phyloP scores from a whole-genome alignment of 2,888 invertebrate species.

The Siphlonurus alternatus region DNA sequence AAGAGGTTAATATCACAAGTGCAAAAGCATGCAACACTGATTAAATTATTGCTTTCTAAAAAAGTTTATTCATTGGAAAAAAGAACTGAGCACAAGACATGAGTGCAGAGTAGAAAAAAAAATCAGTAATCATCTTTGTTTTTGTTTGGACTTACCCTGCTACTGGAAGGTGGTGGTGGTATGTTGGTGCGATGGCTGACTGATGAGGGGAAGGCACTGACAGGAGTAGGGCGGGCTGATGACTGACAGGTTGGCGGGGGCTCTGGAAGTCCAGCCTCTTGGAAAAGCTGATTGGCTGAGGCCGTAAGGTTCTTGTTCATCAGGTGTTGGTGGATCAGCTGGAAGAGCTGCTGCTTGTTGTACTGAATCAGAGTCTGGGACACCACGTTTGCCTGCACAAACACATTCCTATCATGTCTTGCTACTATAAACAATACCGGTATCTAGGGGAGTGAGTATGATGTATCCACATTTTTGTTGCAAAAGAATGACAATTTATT shows the following conservation, averaged over 20 bases:
- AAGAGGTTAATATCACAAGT: too few species aligned
- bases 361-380: conserved; percentile 92
- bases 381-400: conserved; percentile 80
- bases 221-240: neutral
- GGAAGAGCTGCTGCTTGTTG: conserved; percentile 82
- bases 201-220: neutral
- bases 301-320: conserved; percentile 52
- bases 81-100: too few species aligned
- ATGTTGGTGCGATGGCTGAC: neutral
- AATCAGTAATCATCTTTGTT: too few species aligned
- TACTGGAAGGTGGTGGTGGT: neutral
- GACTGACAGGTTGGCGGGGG: conserved; percentile 5
- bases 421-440: too few species aligned
- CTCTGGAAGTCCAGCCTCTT: conserved; percentile 48
- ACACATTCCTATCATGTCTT: too few species aligned
- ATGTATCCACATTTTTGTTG: too few species aligned
- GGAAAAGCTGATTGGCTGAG: conserved; percentile 53
- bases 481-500: too few species aligned
- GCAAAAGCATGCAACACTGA: too few species aligned
- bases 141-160: neutral
- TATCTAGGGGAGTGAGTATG: too few species aligned
- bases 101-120: too few species aligned
- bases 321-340: conserved; percentile 81
- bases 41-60: too few species aligned
- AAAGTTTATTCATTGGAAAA: too few species aligned